Base-by-base conservation (phyloP, 1,140 invertebrate species). In the Diprion similis region DNA sequence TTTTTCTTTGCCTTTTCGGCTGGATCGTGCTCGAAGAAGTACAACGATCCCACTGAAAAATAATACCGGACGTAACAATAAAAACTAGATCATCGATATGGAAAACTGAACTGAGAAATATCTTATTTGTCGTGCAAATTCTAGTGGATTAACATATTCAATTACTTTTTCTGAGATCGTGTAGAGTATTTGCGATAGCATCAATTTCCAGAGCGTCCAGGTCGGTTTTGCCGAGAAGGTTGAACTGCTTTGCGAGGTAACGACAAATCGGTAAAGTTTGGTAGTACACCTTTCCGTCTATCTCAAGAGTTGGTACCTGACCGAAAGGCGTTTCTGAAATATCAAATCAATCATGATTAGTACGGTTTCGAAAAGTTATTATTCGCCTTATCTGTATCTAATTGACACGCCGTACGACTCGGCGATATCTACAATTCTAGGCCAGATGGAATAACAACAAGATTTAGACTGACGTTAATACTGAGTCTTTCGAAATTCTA, bases 201-300 rank as follows among this genome's bases (percentile, higher is more conserved):
- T 88, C 85, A 73, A 86, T 86, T 78, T 84, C 74, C 69, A 83
- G 67, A 51, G 80, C 73, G 76, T 89, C 87, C 76, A 87, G 82
- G 72, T 88, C 86, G 68, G 87, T 85, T 66, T 83, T 84, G 15
- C 89, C 90, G 78, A 87, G 85, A 45, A 92, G 76, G 76, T 84
- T 85, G 71, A 87, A 85, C 79, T 90, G 83, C 75, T 86, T 89
- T 6, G 90, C 90, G 7, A 91, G 81, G 81, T 90, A 91, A 70
- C 89, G 84, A 74, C 86, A 87, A 72, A 92, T 91, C 13, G 91
- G 87, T 45, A 89, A 77, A 46, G 87, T 86, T 81, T 92, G 90
- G 64, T 84, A 82, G 8, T 90, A 80, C 8, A 78, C 46, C 77
- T 89, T 86, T 6, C 89, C 91, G 80, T 92, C 89, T 37, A 91